A percentile compares a stretch with the other conserved stretches of the same genome.
phyloP scores from a whole-genome alignment of 2,888 invertebrate genomes.

The Heliconius sara region DNA sequence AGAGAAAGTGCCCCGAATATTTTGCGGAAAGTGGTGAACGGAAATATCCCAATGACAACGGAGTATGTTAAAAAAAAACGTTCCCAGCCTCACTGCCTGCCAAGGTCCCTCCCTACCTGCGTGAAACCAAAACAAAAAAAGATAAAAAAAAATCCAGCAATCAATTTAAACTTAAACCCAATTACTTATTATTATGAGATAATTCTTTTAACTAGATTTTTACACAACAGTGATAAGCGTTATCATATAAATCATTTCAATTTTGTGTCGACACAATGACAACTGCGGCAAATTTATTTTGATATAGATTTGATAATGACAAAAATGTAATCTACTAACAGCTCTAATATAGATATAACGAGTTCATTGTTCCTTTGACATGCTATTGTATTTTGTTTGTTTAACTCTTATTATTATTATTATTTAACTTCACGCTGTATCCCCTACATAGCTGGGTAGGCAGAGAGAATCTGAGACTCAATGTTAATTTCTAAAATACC shows the following conservation, averaged over 20 bases:
- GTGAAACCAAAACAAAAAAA: not conserved
- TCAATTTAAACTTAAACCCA: not conserved
- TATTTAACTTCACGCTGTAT: no score
- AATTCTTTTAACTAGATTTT: slow-evolving; percentile 1
- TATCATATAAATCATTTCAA: slow-evolving; percentile 24
- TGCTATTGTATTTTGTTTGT: not conserved
- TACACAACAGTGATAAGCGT: slow-evolving; percentile 20
- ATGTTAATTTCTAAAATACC: not conserved
- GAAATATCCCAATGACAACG: no score
- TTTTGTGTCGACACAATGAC: slow-evolving; percentile 19
- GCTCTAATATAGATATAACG: slow-evolving; percentile 9
- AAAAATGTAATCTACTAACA: slow-evolving; percentile 5
- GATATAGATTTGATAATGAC: slow-evolving; percentile 14
- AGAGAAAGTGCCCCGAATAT: no score
- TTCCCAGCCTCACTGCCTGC: no score
- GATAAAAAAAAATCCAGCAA: not conserved
- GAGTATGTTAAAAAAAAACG: no score
- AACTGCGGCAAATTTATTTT: slow-evolving; percentile 15
- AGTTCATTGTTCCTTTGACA: slow-evolving; percentile 13
- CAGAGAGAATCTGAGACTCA: no score
- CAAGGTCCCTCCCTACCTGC: no score
- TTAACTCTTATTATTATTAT: not conserved
- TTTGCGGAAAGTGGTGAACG: no score
- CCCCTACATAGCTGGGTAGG: no score
- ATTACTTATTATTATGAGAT: not conserved